A percentile compares a stretch with the other conserved stretches of the same genome.
These are phyloP conservation scores for Tribolium castaneum DNA, from an alignment of 1,140 invertebrate genomes.

Conservation along the genomic window DNA sequence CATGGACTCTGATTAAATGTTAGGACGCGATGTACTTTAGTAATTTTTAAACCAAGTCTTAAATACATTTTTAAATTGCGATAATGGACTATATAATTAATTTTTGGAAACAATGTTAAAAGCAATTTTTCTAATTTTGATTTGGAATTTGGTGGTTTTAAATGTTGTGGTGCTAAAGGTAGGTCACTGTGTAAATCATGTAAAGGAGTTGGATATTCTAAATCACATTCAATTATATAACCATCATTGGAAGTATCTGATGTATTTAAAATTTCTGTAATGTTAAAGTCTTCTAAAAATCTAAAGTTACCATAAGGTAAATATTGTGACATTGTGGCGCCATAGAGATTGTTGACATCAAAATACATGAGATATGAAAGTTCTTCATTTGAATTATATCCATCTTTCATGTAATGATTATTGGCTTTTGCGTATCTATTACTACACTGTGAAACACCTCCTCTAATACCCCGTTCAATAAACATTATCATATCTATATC, in stretches of 20 bases:
- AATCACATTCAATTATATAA: conserved; percentile 68
- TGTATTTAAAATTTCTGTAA: conserved; percentile 52
- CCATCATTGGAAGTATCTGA: conserved; percentile 62
- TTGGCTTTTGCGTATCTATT: conserved; percentile 58
- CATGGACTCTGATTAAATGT: conserved; percentile 66
- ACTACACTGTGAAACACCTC: too few relatives aligned
- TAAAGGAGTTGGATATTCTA: conserved; percentile 61
- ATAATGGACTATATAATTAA: conserved; percentile 67
- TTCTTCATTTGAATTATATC: conserved; percentile 63
- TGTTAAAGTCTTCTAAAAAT: conserved; percentile 61
- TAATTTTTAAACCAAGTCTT: conserved; percentile 63
- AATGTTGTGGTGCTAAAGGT: conserved; percentile 49
- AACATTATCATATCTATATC: too few relatives aligned
- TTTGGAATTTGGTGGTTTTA: conserved; percentile 30
- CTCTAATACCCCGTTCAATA: too few relatives aligned
- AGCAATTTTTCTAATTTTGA: conserved; percentile 32
- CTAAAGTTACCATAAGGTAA: conserved; percentile 64
- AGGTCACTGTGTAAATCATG: conserved; percentile 67
- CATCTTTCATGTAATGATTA: conserved; percentile 62
- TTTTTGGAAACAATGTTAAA: conserved; percentile 34
- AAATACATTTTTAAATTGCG: conserved; percentile 65
- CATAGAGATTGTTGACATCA: conserved; percentile 70
- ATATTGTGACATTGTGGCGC: conserved; percentile 64
- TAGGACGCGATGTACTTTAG: conserved; percentile 65
- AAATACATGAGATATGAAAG: background rate